Conservation (phyloP, 2,797 vertebrate genomes). For the Acomys russatus region DNA sequence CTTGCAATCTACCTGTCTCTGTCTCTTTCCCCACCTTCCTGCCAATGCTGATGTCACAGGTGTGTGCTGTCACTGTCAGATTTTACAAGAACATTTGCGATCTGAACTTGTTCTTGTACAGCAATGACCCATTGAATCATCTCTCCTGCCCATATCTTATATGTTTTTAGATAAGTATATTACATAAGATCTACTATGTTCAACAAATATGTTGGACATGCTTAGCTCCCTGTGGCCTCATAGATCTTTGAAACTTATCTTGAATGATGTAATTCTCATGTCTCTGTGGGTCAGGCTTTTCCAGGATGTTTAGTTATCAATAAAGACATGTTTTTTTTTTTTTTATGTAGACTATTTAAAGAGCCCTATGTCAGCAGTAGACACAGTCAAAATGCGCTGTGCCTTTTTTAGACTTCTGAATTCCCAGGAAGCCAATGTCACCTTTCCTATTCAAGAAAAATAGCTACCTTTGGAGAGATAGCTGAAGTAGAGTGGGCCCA, state of each 20-base stretch:
- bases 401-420: not conserved
- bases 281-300: not conserved
- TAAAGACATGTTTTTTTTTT: too few relatives aligned
- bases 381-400: not conserved
- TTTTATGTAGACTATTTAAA: not conserved
- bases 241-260: not conserved
- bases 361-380: not conserved
- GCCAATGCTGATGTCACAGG: not conserved
- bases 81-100: not conserved
- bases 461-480: not conserved
- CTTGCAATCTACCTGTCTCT: not conserved
- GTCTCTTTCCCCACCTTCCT: not conserved
- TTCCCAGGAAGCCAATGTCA: not conserved
- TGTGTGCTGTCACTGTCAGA: not conserved
- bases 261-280: accelerated
- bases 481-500: not conserved
- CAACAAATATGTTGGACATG: not conserved
- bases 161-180: not conserved
- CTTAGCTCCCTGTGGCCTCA: not conserved
- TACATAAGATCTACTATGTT: not conserved
- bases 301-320: not conserved
- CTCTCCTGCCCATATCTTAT: not conserved
- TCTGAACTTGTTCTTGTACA: not conserved
- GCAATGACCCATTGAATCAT: not conserved
- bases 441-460: not conserved